Conservation (phyloP, 2,113 vertebrate species). For the Steatornis caripensis region DNA sequence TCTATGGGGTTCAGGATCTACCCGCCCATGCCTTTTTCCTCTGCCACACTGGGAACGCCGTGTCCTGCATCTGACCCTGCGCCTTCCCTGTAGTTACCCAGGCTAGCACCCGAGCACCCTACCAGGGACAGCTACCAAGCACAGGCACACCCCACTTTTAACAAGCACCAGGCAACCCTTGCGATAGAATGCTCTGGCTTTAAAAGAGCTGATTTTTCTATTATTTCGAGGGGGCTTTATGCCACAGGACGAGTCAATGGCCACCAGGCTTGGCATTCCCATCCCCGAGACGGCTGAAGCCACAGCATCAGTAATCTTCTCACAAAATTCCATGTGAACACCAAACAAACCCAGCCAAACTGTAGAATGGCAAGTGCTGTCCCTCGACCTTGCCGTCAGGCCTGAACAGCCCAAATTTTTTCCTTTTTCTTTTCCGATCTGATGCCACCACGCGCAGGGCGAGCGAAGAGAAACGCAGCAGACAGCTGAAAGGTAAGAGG, state of each 20-base stretch:
- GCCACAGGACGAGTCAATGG: neutral
- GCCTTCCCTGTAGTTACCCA: neutral
- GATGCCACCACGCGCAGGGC: no score
- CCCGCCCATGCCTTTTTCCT: neutral
- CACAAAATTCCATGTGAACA: rapidly evolving
- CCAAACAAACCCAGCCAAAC: no score
- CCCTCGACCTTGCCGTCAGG: neutral
- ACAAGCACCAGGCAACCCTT: no score
- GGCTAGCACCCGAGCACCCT: neutral
- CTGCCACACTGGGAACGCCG: neutral
- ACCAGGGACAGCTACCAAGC: neutral
- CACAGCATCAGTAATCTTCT: neutral
- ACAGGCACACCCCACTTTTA: neutral
- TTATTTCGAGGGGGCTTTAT: neutral
- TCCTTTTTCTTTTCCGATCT: neutral
- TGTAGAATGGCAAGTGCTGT: neutral
- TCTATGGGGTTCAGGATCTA: no score
- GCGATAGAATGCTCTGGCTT: neutral
- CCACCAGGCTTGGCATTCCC: neutral
- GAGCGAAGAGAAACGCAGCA: neutral
- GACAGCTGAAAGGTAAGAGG: neutral
- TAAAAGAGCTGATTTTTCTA: neutral
- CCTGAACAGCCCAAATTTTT: neutral
- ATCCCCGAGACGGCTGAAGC: neutral
- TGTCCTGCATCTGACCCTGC: neutral